Evolutionary conservation across 2,797 vertebrate genomes (phyloP).

Genomic region (Tangara arthus): DNA sequence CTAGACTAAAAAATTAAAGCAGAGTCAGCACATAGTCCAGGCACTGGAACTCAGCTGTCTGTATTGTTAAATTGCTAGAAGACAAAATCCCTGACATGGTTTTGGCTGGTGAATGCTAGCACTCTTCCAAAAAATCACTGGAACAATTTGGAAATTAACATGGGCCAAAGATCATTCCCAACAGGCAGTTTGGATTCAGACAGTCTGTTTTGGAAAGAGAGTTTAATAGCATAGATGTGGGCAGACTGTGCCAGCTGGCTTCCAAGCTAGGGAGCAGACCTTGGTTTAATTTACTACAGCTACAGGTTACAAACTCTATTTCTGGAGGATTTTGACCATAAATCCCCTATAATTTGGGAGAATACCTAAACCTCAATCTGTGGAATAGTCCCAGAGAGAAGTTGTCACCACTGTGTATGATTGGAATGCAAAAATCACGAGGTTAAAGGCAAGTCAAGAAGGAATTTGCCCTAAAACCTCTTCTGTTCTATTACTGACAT

Average conservation of each 20-base stretch:
- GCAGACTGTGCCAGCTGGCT: slow-evolving; percentile 43
- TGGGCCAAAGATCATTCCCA: slow-evolving; percentile 58
- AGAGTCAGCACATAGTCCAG: slow-evolving; percentile 6
- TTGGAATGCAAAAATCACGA: not conserved
- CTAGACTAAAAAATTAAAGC: not conserved
- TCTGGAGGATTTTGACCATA: not conserved
- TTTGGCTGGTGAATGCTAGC: slow-evolving; percentile 41
- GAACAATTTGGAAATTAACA: slow-evolving; percentile 58
- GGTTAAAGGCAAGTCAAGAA: not conserved
- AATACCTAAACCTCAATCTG: not conserved
- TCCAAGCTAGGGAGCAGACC: not conserved
- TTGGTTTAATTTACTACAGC: slow-evolving; percentile 21
- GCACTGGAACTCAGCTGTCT: not conserved
- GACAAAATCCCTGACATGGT: not conserved
- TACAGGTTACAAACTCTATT: not conserved
- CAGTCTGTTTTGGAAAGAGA: slow-evolving; percentile 33
- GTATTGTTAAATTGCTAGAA: slow-evolving; percentile 19
- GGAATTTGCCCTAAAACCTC: not conserved
- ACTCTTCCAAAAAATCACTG: slow-evolving; percentile 56
- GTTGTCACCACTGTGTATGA: not conserved
- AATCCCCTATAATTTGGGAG: not conserved
- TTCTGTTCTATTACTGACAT: not conserved
- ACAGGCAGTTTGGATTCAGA: slow-evolving; percentile 45
- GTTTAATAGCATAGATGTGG: slow-evolving; percentile 11
- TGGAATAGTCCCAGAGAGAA: not conserved